These are phyloP conservation scores for Sitta carolinensis DNA, from an alignment of 2,797 vertebrate species.

Conservation along the genomic window DNA sequence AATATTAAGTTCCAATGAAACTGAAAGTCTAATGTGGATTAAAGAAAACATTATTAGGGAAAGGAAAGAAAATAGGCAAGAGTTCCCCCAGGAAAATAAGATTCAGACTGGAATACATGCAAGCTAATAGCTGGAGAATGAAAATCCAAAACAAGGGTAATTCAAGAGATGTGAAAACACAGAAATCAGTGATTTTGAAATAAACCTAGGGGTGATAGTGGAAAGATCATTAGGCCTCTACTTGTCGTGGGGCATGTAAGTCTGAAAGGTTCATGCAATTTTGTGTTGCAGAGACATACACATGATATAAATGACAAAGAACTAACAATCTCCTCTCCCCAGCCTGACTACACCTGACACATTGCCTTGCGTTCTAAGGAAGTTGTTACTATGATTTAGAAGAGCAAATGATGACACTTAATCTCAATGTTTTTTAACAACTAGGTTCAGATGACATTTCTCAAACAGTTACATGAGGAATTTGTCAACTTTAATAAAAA, in stretches of 20 bases:
- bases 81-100: not conserved
- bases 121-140: not conserved
- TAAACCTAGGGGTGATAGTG: not conserved
- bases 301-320: not conserved
- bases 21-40: not conserved
- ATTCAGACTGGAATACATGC: not conserved
- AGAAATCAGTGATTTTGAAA: not conserved
- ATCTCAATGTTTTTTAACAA: slow-evolving; percentile 3
- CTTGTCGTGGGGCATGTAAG: fast-evolving
- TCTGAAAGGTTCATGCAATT: slow-evolving; percentile 24
- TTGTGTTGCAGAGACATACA: not conserved
- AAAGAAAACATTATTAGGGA: not conserved
- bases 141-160: not conserved
- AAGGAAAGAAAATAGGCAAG: not conserved
- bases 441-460: slow-evolving; percentile 25
- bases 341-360: not conserved
- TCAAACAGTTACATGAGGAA: not conserved
- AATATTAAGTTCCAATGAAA: not conserved
- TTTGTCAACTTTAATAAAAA: slow-evolving; percentile 30
- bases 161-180: not conserved
- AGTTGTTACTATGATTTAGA: slow-evolving; percentile 26
- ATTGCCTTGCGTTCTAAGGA: not conserved
- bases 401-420: not conserved
- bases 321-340: not conserved
- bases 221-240: not conserved